Percentiles rank a stretch among this genome's conserved stretches.
These are phyloP conservation scores for Stomorhina lunata DNA, from an alignment of 2,888 invertebrate species.

Conservation along the genomic window DNA sequence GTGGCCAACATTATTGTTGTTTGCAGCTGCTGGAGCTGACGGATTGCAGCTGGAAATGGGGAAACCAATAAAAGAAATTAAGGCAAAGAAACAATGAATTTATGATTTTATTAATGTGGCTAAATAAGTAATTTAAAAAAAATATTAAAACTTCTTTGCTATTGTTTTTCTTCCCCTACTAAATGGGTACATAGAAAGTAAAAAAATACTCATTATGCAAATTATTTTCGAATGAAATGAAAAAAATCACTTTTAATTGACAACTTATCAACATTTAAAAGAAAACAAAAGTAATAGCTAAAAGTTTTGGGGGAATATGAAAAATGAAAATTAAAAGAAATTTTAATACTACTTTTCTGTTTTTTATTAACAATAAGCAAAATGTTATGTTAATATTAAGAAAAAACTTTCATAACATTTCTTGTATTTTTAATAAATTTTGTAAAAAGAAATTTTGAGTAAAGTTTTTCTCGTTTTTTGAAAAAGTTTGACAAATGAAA, in stretches of 20 bases:
- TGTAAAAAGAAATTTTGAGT: neutral
- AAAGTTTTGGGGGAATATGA: too few relatives aligned
- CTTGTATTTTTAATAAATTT: neutral
- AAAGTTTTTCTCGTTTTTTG: neutral
- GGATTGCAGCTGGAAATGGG: neutral
- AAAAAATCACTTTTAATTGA: slow-evolving; percentile 7
- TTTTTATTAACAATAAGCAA: neutral
- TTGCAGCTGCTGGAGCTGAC: neutral
- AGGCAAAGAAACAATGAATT: neutral
- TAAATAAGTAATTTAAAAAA: slow-evolving; percentile 16
- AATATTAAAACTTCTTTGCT: neutral
- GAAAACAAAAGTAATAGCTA: neutral
- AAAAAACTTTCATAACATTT: neutral
- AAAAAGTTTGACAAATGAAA: too few relatives aligned
- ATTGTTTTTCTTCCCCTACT: neutral
- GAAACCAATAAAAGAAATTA: neutral
- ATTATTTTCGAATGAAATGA: neutral
- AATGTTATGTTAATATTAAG: too few relatives aligned
- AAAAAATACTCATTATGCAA: too few relatives aligned
- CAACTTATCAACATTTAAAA: neutral
- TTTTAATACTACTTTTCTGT: neutral
- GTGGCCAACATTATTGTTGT: neutral
- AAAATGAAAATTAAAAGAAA: neutral
- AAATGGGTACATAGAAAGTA: neutral
- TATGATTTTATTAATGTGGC: neutral